phyloP scores from a whole-genome alignment of 2,888 invertebrate genomes.

The Drosophila subsilvestris region DNA sequence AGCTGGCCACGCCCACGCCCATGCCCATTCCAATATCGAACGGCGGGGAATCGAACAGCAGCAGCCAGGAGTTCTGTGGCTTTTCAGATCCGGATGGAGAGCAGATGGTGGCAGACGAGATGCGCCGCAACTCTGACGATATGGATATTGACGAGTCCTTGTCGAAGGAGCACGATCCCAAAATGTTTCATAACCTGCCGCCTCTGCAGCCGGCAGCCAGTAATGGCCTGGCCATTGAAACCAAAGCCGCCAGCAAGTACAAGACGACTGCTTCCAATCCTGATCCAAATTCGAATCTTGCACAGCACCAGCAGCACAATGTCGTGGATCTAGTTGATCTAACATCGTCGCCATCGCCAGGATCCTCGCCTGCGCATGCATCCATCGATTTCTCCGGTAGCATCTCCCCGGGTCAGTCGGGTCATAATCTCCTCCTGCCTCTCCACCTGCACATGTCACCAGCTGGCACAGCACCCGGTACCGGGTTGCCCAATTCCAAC shows the following conservation, averaged over 20 bases:
- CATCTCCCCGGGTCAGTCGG: slow-evolving; percentile 26
- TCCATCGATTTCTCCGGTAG: slow-evolving; percentile 21
- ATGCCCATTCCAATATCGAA: slow-evolving; percentile 45
- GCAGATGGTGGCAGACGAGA: slow-evolving; percentile 48
- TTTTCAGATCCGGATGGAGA: slow-evolving; percentile 46
- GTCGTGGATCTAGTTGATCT: slow-evolving; percentile 82
- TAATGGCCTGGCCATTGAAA: slow-evolving; percentile 51
- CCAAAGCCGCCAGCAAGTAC: slow-evolving; percentile 20
- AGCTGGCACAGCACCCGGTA: slow-evolving; percentile 49
- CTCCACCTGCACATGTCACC: slow-evolving; percentile 32
- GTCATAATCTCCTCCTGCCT: slow-evolving; percentile 42
- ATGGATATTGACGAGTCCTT: slow-evolving; percentile 83
- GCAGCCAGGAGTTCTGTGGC: slow-evolving; percentile 73
- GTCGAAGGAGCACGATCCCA: slow-evolving; percentile 79
- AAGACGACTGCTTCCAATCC: slow-evolving; percentile 9
- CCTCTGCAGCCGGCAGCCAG: slow-evolving; percentile 41
- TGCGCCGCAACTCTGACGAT: slow-evolving; percentile 81
- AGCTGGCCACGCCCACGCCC: slow-evolving; percentile 30
- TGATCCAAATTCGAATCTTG: not conserved
- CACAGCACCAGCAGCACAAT: slow-evolving; percentile 48
- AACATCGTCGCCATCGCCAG: slow-evolving; percentile 82
- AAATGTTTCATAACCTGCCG: slow-evolving; percentile 81
- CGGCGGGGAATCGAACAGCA: slow-evolving; percentile 72
- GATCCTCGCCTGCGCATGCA: slow-evolving; percentile 78
- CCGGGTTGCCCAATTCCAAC: slow-evolving; percentile 55